Evolutionary conservation across 1,140 invertebrate species (phyloP).

Genomic region (Drosophila yakuba): DNA sequence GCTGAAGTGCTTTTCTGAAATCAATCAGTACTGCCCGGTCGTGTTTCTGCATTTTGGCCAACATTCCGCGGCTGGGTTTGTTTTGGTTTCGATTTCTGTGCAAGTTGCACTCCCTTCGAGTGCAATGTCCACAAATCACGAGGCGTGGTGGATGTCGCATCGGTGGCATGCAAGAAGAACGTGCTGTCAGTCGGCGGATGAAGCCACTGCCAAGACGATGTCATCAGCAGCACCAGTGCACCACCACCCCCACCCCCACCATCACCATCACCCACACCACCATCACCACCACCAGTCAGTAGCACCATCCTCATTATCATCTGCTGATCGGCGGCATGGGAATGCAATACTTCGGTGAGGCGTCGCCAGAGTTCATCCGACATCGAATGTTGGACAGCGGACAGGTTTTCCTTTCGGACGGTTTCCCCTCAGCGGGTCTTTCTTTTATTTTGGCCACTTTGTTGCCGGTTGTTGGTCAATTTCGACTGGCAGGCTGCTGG

Average conservation of each 20-base stretch:
- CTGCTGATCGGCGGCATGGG: conserved; percentile 43
- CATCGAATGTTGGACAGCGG: conserved; percentile 28
- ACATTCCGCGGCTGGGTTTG: conserved; percentile 40
- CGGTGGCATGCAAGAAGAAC: conserved; percentile 70
- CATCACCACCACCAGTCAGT: background rate
- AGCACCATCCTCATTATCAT: conserved; percentile 35
- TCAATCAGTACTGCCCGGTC: conserved; percentile 8
- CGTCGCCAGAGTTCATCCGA: conserved; percentile 65
- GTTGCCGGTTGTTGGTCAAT: conserved; percentile 69
- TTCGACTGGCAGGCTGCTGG: conserved; percentile 33
- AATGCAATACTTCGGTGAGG: conserved; percentile 57
- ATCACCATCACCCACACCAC: background rate
- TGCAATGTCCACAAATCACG: conserved; percentile 72
- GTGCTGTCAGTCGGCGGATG: conserved; percentile 39
- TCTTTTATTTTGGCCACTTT: conserved; percentile 48
- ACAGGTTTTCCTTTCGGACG: conserved; percentile 58
- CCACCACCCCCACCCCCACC: background rate
- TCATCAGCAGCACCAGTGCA: conserved; percentile 15
- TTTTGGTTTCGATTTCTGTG: conserved; percentile 73
- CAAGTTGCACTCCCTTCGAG: conserved; percentile 49
- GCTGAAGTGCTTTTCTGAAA: background rate
- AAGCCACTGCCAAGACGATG: conserved; percentile 22
- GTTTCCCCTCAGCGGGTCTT: conserved; percentile 12
- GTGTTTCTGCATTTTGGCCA: background rate
- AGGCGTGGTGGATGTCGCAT: conserved; percentile 60